Base-by-base conservation (phyloP, 2,113 vertebrate genomes). In the Calonectris borealis region DNA sequence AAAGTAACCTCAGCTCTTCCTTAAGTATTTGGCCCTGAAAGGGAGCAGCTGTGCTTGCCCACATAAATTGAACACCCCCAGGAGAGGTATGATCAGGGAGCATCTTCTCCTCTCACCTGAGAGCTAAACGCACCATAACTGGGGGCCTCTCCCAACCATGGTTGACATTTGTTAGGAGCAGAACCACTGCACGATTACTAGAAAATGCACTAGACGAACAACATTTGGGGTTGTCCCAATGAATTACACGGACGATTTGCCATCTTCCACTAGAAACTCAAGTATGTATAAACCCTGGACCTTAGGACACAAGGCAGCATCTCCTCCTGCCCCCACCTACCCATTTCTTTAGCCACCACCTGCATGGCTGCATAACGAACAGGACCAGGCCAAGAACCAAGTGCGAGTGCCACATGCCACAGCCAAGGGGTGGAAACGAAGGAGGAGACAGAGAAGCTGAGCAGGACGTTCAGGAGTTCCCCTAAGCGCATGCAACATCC, bases 291-390 rank as follows among this genome's bases (percentile, higher is more conserved):
- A 85, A 61, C 48, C 76, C 58, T 29, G 19, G 12, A 18, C 42
- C 34, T 70, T 19, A 24, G 64, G 76, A 78, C n/a, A 40, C 29
- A 29, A 66, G 42, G 44, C 69, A 82, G 48, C 65, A 68, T 5
- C 62, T 78, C 36, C 52, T 86, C 49, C 57, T 89, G 49, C 64
- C 54, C 52, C 16, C 44, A 29, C 40, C 60, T 3, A 46, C 34
- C 36, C 62, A 29, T 9, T 13, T 77, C 34, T 84, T 66, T 26
- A 69, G 42, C 15, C 52, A 64, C 52, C 38, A 60, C 16, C 58
- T 44, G 31, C 32, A 13, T 0, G 7, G 57, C 52, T n/a, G 19
- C 19, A 11, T 4, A 49, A 68, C 0, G 0, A 93, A 48, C 0
- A 7, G 36, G 40, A 66, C 18, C 21, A 7, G 3, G 24, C 76